Percentiles rank a stretch among this genome's conserved stretches.
phyloP scores from a whole-genome alignment of 2,888 invertebrate genomes.

The Anodontia alba region DNA sequence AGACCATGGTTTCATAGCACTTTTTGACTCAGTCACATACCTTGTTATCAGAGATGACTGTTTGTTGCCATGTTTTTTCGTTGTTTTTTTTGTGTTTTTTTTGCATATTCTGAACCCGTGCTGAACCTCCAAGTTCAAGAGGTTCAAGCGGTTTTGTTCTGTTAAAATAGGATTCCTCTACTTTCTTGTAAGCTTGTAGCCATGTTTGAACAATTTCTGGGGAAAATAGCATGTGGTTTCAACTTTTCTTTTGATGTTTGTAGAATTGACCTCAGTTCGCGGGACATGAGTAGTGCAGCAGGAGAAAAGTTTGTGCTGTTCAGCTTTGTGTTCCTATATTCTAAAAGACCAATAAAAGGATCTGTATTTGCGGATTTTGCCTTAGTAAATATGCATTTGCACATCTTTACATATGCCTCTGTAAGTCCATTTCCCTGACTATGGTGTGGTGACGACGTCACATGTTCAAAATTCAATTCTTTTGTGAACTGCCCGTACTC shows the following conservation, averaged over 20 bases:
- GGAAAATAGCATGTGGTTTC: background rate
- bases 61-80: slow-evolving; percentile 11
- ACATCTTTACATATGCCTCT: slow-evolving; percentile 11
- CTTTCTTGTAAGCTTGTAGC: background rate
- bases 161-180: slow-evolving; percentile 13
- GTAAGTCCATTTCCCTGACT: background rate
- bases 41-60: slow-evolving; percentile 15
- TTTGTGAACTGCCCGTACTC: background rate
- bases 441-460: slow-evolving; percentile 8
- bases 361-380: slow-evolving; percentile 9
- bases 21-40: too few relatives aligned
- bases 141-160: background rate
- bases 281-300: slow-evolving; percentile 1
- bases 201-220: background rate
- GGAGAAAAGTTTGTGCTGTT: background rate
- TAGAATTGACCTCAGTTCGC: slow-evolving; percentile 1
- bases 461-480: background rate
- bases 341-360: slow-evolving; percentile 9
- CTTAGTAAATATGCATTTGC: slow-evolving; percentile 3
- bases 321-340: background rate
- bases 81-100: too few relatives aligned
- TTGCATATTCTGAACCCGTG: slow-evolving; percentile 2
- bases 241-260: slow-evolving; percentile 1
- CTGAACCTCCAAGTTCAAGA: slow-evolving; percentile 16
- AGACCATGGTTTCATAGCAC: too few relatives aligned